Percentiles rank a stretch among this genome's conserved stretches.
Evolutionary conservation across 2,888 invertebrate species (phyloP).

Genomic region (Drosophila koepferae): DNA sequence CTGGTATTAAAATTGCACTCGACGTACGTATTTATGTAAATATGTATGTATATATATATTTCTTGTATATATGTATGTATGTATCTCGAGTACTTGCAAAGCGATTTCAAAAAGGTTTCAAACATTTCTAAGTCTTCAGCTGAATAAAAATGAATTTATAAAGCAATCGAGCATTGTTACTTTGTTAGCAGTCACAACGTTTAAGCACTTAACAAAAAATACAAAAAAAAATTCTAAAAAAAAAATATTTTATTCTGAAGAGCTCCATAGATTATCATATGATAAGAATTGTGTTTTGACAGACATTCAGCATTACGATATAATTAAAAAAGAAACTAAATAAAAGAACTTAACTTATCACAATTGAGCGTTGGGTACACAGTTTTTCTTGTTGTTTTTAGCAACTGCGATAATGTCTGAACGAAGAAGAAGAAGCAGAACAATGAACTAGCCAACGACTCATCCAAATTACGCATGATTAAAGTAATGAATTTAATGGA

Average conservation of each 20-base stretch:
- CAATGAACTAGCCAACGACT: constrained; percentile 21
- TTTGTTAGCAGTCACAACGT: background rate
- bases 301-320: constrained; percentile 33
- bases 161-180: background rate
- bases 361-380: constrained; percentile 34
- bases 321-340: background rate
- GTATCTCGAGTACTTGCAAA: background rate
- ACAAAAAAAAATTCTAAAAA: background rate
- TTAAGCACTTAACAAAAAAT: constrained; percentile 5
- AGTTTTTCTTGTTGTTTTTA: background rate
- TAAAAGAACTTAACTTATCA: constrained; percentile 27
- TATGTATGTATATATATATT: background rate
- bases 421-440: background rate
- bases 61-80: background rate
- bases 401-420: constrained; percentile 27
- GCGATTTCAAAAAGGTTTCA: constrained; percentile 6
- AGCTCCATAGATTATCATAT: background rate
- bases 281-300: constrained; percentile 22
- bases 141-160: background rate
- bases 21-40: background rate
- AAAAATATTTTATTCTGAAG: background rate
- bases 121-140: background rate
- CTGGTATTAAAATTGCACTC: background rate
- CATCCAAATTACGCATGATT: constrained; percentile 42
- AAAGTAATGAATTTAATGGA: constrained; percentile 11